Percentiles rank a stretch among this genome's conserved stretches.
Evolutionary conservation across 2,113 vertebrate species (phyloP).

Genomic region (Tenrec ecaudatus): DNA sequence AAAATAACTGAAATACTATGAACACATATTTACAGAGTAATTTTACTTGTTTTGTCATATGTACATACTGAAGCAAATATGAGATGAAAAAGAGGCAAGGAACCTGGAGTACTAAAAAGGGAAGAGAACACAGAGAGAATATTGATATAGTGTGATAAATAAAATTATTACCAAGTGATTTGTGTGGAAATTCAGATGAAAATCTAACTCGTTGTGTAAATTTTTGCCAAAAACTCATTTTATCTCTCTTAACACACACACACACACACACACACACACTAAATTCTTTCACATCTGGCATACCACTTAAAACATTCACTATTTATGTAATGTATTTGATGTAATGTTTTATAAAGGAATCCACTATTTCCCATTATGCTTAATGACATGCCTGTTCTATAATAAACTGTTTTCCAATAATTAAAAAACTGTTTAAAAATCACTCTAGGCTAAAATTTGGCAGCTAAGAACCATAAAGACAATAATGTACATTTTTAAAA

Average conservation of each 20-base stretch:
- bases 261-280: not conserved
- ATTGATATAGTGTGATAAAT: not conserved
- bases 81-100: not conserved
- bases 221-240: not conserved
- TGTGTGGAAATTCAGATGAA: not conserved
- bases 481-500: not conserved
- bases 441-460: constrained; percentile 14
- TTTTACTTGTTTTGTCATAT: not conserved
- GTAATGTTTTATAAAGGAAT: constrained; percentile 6
- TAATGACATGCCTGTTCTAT: constrained; percentile 34
- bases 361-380: constrained; percentile 26
- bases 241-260: no score
- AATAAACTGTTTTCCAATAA: constrained; percentile 44
- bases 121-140: not conserved
- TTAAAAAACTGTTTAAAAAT: constrained; percentile 50
- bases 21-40: not conserved
- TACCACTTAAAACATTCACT: constrained; percentile 32
- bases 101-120: not conserved
- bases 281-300: constrained; percentile 41
- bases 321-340: constrained; percentile 42
- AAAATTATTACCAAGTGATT: not conserved
- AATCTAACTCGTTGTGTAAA: not conserved
- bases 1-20: not conserved
- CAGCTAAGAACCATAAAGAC: constrained; percentile 38
- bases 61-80: not conserved